Base-by-base conservation (phyloP, 2,113 vertebrate genomes). In the Galbula dea region DNA sequence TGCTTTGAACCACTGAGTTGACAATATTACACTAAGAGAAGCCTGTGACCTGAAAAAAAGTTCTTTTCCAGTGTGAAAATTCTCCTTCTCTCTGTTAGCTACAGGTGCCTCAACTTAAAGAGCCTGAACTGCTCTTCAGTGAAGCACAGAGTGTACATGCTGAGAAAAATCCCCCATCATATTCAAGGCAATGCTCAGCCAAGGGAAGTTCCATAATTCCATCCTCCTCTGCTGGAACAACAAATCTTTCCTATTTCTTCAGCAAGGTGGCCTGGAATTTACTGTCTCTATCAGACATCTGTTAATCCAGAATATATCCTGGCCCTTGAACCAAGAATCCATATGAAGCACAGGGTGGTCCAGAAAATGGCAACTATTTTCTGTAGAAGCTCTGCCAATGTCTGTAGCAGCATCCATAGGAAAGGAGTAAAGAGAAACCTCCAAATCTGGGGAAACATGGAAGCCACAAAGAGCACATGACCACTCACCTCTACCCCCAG, bases 401-500 rank as follows among this genome's bases (percentile, higher is more conserved):
- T 32, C 65, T 68, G 62, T 6, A 82, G 58, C 58, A 84, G 65
- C 15, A 89, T 39, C 48, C 41, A 1, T 16, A 82, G 34, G 52
- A 82, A 83, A 61, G 43, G 80, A 58, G 61, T 32, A 46, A 68
- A 75, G 0, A 37, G 1, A 49, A 21, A n/a, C 16, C 37, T 91
- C 24, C 46, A 71, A 65, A 67, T 7, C 55, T 1, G 4, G 36
- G 82, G 55, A 37, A 88, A 74, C 27, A 39, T 4, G 19, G 78
- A 83, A 58, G 36, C 13, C 26, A 52, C 30, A n/a, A 71, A 73
- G 19, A 52, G 74, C 73, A 54, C 49, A 24, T 68, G 59, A 24
- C 37, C 49, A 88, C 97, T 75, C 92, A 99, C 99, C 98, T 99
- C 99, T 65, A 99, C 98, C 7, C 98, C 97, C 73, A 99, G 98